Percentiles rank a stretch among this genome's conserved stretches.
Conservation (phyloP, 2,797 vertebrate species). For the Leucoraja ocellata region DNA sequence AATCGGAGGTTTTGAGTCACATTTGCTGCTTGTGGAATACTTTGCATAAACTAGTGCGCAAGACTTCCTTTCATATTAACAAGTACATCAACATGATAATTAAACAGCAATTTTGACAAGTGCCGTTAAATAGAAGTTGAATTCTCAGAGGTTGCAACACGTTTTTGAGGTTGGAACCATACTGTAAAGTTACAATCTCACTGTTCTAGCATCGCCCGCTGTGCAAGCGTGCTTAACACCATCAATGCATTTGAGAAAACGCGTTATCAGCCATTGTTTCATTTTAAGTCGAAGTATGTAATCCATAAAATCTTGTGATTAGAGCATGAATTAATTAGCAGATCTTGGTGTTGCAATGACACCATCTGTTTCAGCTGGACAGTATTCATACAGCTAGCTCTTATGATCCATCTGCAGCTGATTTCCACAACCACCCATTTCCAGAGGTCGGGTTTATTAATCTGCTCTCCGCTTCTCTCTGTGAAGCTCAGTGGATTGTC, state of each 20-base stretch:
- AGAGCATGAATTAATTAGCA: conserved; percentile 10
- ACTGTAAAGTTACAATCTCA: background rate
- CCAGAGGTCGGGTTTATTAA: conserved; percentile 21
- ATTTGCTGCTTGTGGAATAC: background rate
- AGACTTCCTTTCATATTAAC: background rate
- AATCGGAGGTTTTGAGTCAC: background rate
- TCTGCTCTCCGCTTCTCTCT: background rate
- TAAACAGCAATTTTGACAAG: background rate
- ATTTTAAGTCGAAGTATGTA: background rate
- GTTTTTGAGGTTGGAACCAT: background rate
- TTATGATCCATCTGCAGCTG: background rate
- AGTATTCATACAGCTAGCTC: background rate
- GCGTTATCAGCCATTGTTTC: background rate
- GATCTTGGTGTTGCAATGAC: background rate
- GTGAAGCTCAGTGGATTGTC: background rate
- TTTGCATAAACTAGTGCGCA: background rate
- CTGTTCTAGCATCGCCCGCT: background rate
- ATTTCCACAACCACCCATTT: background rate
- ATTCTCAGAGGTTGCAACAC: background rate
- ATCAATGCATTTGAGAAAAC: background rate
- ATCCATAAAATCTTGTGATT: conserved; percentile 32
- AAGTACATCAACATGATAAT: background rate
- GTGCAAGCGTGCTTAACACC: too few species aligned
- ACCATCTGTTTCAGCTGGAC: conserved; percentile 16
- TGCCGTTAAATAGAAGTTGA: background rate